A percentile compares a stretch with the other conserved stretches of the same genome.
Conservation (phyloP, 2,797 vertebrate genomes). For the Phoeniculus purpureus region DNA sequence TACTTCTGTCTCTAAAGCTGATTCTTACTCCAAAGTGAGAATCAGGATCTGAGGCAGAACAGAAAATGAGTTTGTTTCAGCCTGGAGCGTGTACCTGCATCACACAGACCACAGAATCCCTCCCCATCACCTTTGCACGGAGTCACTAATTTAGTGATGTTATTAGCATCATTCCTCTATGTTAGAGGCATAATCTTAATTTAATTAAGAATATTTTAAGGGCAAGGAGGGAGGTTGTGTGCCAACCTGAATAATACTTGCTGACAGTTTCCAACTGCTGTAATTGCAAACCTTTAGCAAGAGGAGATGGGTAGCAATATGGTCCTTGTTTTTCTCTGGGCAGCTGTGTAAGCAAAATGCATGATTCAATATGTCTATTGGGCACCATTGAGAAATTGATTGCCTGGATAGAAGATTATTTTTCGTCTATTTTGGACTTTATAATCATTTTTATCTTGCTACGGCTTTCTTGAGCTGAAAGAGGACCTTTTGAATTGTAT, state of each 20-base stretch:
- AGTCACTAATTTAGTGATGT: not conserved
- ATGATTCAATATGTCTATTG: not conserved
- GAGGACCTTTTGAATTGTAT: not conserved
- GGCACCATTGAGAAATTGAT: constrained; percentile 24
- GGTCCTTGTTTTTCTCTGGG: constrained; percentile 24
- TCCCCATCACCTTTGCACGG: not conserved
- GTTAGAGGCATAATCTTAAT: not conserved
- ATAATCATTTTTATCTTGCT: not conserved
- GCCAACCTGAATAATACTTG: constrained; percentile 15
- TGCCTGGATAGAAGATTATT: not conserved
- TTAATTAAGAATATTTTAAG: constrained; percentile 32
- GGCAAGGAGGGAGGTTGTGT: not conserved
- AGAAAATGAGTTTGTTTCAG: not conserved
- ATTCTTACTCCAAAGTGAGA: not conserved
- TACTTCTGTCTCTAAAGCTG: not conserved
- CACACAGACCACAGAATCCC: not conserved
- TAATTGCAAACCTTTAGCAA: constrained; percentile 57
- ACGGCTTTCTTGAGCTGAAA: not conserved
- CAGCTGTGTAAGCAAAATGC: constrained; percentile 48
- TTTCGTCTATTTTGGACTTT: constrained; percentile 10
- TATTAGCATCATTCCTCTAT: not conserved
- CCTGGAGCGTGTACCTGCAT: not conserved
- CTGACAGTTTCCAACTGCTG: not conserved
- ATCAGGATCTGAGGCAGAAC: not conserved
- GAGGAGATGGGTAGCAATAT: constrained; percentile 27